Base-by-base conservation (phyloP, 2,113 vertebrate genomes). In the Lepus americanus region DNA sequence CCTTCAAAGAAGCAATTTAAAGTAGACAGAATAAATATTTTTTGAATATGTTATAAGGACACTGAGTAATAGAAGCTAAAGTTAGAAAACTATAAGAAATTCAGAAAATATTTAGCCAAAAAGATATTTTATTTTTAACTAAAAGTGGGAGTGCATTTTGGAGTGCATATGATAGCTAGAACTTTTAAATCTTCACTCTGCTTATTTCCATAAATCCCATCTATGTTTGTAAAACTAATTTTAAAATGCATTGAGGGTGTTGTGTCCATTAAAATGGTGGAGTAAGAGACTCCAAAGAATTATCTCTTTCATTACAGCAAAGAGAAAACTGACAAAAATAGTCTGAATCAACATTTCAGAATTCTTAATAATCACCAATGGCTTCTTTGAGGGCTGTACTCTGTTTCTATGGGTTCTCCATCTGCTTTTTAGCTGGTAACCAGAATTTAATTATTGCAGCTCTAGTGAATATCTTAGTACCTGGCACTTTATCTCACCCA, bases 21-120 rank as follows among this genome's bases (percentile, higher is more conserved):
- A 4, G 31, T 49, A 88, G 9, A 74, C 14, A 78, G 27, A 82
- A 63, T 59, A 82, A 72, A 77, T 49, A n/a, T 31, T 92, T 66
- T 49, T 31, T 77, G 44, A 76, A 77, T 93, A 87, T 84, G 87
- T 93, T 93, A 39, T 83, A 61, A 49, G 49, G 19, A 78, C 20
- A 69, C 7, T 22, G 9, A 73, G 55, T 12, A 59, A 77, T 1
- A 76, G 2, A 78, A 79, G 27, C 51, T 66, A 44, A 87, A 87
- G n/a, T 29, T 59, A 79, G 11, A 84, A 87, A 95, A 73, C 20
- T 11, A 3, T 11, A 74, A 79, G 11, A 22, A 84, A 88, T 74
- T 19, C 8, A 83, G 22, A 79, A 94, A 77, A 61, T 20, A 39
- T 51, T 77, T 87, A 64, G 7, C 2, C 66, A 79, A 84, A 85